Evolutionary conservation across 2,113 vertebrate genomes (phyloP), one percentile per base, ranked within the genome.

Genomic region (Bubo blakistoni): DNA sequence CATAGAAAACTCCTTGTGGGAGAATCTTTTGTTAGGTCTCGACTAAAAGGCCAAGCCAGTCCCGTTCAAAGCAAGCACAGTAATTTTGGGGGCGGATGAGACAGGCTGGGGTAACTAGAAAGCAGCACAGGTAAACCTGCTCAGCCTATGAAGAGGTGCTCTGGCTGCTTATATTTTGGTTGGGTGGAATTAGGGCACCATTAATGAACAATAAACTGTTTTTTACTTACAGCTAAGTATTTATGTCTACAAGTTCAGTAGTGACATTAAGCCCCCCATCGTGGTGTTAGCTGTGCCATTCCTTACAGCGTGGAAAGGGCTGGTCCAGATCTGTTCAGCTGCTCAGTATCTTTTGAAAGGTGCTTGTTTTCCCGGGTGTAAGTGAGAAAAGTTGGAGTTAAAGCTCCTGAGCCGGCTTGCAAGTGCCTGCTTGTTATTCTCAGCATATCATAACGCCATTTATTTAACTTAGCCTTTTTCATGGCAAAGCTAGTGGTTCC

Each of bases 11-110:
- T 87, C 90, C 74, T 92, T 47, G n/a, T 89, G 86, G 92, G 87
- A 94, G 70, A 93, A 71, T 57, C 85, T 87, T 95, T 92, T 96
- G 93, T 93, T 71, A 58, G 54, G n/a, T 49, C 86, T 72, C 4
- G 1, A 63, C 82, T 62, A 14, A 59, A 81, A 80, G 71, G 88
- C 88, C 47, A 32, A 66, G 82, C 65, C 29, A 59, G 85, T 57
- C 46, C 82, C 34, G 27, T 36, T 62, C 42, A 51, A 85, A 79
- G 79, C 2, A 2, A 70, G 26, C 82, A 16, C 19, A 25, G 72
- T 18, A 19, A 5, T 82, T 92, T 1, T 92, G 67, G 92, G 90
- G 63, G 79, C 59, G 30, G 61, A 58, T n/a, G 72, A 58, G 36
- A 13, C 36, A 16, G 73, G n/a, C 42, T 76, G 46, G 18, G 29